These are phyloP conservation scores for Propithecus deckenii DNA, from an alignment of 2,797 vertebrate genomes.

Conservation along the genomic window DNA sequence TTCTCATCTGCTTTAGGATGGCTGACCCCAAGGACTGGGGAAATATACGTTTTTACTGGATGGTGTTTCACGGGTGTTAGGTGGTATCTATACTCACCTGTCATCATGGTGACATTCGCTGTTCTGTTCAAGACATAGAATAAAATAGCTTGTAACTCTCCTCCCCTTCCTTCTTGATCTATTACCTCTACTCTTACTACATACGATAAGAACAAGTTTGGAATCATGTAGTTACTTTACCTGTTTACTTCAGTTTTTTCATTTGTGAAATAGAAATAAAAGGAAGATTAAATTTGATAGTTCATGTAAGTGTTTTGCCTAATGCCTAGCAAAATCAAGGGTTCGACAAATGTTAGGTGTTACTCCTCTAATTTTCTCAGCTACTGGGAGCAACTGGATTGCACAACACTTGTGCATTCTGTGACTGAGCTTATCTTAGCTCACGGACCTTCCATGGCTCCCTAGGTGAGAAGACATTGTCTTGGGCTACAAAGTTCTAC, in stretches of 20 bases:
- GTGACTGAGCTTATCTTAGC: not conserved
- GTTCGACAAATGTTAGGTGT: not conserved
- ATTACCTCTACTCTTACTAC: not conserved
- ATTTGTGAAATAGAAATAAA: not conserved
- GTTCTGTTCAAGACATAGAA: not conserved
- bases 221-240: not conserved
- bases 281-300: not conserved
- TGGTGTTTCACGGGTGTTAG: not conserved
- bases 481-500: not conserved
- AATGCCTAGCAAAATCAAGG: not conserved
- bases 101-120: not conserved
- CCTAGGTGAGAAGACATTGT: not conserved
- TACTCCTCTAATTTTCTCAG: not conserved
- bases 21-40: no score
- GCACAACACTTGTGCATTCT: not conserved
- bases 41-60: not conserved
- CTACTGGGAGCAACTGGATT: not conserved
- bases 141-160: not conserved
- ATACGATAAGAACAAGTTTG: not conserved
- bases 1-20: not conserved
- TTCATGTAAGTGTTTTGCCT: not conserved
- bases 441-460: not conserved
- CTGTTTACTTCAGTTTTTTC: not conserved
- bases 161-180: not conserved
- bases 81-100: not conserved